These are phyloP conservation scores for Aphodius sticticus DNA, from an alignment of 2,888 invertebrate genomes.

Conservation along the genomic window DNA sequence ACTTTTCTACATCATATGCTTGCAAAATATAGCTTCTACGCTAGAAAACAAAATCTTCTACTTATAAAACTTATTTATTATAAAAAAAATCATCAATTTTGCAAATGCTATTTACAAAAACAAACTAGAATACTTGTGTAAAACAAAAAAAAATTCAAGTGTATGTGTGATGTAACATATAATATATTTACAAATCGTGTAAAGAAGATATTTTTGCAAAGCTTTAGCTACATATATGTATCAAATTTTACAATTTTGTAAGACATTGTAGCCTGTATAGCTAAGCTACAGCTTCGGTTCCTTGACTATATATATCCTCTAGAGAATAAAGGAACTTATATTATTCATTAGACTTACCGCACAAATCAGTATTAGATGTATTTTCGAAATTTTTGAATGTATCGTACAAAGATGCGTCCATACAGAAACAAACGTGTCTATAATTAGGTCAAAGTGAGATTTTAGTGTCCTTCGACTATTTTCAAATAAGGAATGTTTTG, in stretches of 20 bases:
- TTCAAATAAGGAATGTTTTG: not conserved
- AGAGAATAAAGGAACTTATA: not conserved
- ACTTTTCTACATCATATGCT: conserved; percentile 15
- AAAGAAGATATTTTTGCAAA: conserved; percentile 35
- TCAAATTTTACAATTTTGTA: conserved; percentile 14
- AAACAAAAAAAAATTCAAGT: not conserved
- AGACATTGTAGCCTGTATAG: not conserved
- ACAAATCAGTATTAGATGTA: conserved; percentile 30
- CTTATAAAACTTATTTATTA: conserved; percentile 4
- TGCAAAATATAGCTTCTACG: conserved; percentile 14
- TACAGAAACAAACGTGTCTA: not conserved
- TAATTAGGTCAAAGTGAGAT: not conserved
- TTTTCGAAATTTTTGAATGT: conserved; percentile 22
- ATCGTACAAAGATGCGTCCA: conserved; percentile 18
- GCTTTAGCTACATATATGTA: conserved; percentile 26
- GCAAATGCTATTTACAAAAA: not conserved
- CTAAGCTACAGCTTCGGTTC: not conserved
- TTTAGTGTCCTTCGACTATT: not conserved
- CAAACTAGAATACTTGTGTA: not conserved
- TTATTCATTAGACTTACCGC: not conserved
- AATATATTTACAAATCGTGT: conserved; percentile 10
- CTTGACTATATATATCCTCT: not conserved
- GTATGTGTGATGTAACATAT: conserved; percentile 4
- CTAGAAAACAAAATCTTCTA: conserved; percentile 5
- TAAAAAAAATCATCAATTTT: conserved; percentile 4